These are phyloP conservation scores for Molorchus minor DNA, from an alignment of 2,888 invertebrate genomes.

Conservation along the genomic window DNA sequence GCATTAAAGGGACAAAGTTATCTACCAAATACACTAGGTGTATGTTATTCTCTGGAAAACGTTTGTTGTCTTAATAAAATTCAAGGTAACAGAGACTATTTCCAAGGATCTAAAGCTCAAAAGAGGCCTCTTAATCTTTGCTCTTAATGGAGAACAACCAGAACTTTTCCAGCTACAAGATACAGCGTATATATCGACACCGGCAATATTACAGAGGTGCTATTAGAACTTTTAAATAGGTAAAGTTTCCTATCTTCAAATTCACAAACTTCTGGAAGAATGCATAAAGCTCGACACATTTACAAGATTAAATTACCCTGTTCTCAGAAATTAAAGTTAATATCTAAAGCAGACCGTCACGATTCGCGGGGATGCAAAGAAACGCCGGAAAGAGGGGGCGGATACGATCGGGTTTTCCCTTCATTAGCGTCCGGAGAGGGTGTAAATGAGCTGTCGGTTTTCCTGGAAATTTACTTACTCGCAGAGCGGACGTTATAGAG, in stretches of 20 bases:
- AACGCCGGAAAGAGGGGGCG: conserved; percentile 16
- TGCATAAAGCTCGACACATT: conserved; percentile 35
- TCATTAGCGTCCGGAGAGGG: conserved; percentile 11
- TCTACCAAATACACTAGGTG: too few species aligned
- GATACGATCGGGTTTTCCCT: conserved; percentile 22
- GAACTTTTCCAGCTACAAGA: conserved; percentile 25
- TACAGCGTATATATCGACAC: conserved; percentile 35
- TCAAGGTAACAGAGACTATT: too few species aligned
- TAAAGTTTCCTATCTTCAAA: conserved; percentile 37
- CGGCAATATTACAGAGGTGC: conserved; percentile 35
- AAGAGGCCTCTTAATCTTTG: neutral
- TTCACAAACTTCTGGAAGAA: conserved; percentile 29
- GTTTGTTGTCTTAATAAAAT: too few species aligned
- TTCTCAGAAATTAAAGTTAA: conserved; percentile 43
- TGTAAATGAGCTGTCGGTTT: conserved; percentile 8
- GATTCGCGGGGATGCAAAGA: conserved; percentile 24
- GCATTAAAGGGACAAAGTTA: too few species aligned
- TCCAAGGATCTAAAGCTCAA: too few species aligned
- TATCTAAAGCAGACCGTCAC: conserved; percentile 32
- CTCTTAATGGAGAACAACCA: conserved; percentile 24
- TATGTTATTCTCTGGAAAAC: too few species aligned
- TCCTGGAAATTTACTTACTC: conserved; percentile 2
- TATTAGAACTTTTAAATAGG: conserved; percentile 37
- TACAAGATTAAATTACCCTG: conserved; percentile 41
- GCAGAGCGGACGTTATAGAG: too few species aligned